A percentile compares a stretch with the other conserved stretches of the same genome.
Evolutionary conservation across 1,140 invertebrate species (phyloP).

Genomic region (Heliothis virescens): DNA sequence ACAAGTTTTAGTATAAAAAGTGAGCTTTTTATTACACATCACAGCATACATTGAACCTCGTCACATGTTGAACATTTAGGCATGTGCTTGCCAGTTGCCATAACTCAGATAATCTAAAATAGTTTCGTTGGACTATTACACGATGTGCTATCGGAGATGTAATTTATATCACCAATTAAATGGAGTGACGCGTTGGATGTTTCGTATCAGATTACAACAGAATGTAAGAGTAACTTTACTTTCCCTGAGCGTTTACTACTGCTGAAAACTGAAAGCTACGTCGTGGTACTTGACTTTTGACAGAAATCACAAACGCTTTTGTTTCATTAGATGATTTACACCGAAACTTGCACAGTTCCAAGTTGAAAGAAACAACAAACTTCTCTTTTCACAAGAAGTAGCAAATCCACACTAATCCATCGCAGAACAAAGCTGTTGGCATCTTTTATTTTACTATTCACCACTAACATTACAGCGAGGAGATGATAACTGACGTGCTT

Average conservation of each 20-base stretch:
- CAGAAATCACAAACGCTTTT: no score
- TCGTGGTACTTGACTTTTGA: no score
- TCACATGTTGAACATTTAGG: slow-evolving; percentile 53
- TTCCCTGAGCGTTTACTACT: not conserved
- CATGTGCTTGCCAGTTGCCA: slow-evolving; percentile 52
- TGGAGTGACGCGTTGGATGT: slow-evolving; percentile 15
- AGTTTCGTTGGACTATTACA: slow-evolving; percentile 40
- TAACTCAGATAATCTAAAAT: slow-evolving; percentile 54
- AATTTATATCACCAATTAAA: slow-evolving; percentile 38
- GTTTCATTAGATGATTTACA: no score
- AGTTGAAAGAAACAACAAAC: no score
- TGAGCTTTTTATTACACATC: slow-evolving; percentile 51
- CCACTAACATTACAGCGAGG: slow-evolving; percentile 19
- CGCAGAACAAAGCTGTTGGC: slow-evolving; percentile 5
- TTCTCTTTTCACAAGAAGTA: no score
- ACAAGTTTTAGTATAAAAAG: slow-evolving; percentile 54
- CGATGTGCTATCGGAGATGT: slow-evolving; percentile 38
- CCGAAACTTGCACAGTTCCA: no score
- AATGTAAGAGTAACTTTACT: not conserved
- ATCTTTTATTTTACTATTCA: slow-evolving; percentile 38
- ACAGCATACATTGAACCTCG: slow-evolving; percentile 57
- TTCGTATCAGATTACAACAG: slow-evolving; percentile 21
- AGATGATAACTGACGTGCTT: slow-evolving; percentile 31
- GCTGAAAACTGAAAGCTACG: no score
- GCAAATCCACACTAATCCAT: slow-evolving; percentile 28